A percentile compares a stretch with the other conserved stretches of the same genome.
Evolutionary conservation across 2,113 vertebrate species (phyloP).

Genomic region (Phalacrocorax aristotelis): DNA sequence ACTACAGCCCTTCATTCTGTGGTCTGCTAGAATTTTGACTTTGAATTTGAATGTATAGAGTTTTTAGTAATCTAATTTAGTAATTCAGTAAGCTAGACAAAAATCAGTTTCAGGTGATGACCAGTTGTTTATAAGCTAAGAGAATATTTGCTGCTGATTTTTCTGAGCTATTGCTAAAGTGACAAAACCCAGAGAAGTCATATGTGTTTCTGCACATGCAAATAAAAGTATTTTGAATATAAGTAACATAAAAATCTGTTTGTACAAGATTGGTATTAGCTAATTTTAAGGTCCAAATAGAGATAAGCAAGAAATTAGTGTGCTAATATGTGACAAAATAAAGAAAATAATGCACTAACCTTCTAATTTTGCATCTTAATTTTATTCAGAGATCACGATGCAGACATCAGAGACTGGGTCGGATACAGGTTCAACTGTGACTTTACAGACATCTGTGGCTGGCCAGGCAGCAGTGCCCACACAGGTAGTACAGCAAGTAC

Average conservation of each 20-base stretch:
- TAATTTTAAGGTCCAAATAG: background rate
- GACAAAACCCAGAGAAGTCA: background rate
- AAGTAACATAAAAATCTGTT: background rate
- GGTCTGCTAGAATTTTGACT: background rate
- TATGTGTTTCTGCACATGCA: background rate
- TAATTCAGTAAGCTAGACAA: background rate
- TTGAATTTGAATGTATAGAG: background rate
- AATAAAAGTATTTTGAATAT: background rate
- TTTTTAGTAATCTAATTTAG: background rate
- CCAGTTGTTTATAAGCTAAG: background rate
- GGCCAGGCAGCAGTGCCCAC: constrained; percentile 84
- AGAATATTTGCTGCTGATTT: background rate
- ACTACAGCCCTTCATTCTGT: background rate
- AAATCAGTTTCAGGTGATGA: background rate
- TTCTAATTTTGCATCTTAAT: constrained; percentile 34
- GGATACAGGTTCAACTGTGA: constrained; percentile 84
- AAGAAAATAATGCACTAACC: background rate
- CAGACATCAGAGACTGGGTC: constrained; percentile 84
- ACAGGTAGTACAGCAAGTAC: constrained; percentile 83
- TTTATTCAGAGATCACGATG: constrained; percentile 78
- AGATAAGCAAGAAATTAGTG: background rate
- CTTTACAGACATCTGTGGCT: constrained; percentile 84
- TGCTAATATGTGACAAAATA: background rate
- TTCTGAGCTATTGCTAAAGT: background rate
- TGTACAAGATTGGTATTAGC: background rate